A percentile compares a stretch with the other conserved stretches of the same genome.
These are phyloP conservation scores for Arion vulgaris DNA, from an alignment of 1,140 invertebrate genomes.

Conservation along the genomic window DNA sequence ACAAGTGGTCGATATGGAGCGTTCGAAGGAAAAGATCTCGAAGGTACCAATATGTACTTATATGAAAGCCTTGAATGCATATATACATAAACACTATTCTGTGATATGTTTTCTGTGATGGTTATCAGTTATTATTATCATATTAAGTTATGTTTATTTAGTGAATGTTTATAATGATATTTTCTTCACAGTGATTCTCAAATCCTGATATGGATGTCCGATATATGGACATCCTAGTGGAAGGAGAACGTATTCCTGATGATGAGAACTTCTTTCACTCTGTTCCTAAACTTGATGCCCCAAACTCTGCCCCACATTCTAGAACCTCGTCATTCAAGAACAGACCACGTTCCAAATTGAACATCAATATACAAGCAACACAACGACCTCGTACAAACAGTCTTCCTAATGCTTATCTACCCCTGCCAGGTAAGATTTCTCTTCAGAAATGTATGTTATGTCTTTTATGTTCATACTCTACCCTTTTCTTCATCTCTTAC, in stretches of 20 bases:
- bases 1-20: no score
- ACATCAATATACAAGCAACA: constrained; percentile 45
- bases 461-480: no score
- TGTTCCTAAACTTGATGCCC: constrained; percentile 21
- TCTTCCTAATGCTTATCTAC: constrained; percentile 51
- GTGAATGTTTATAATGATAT: no score
- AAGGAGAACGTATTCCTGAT: constrained; percentile 38
- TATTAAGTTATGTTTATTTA: no score
- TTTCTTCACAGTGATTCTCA: background rate
- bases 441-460: no score
- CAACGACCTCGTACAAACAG: constrained; percentile 54
- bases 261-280: constrained; percentile 23
- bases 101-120: no score
- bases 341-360: constrained; percentile 49
- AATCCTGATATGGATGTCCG: constrained; percentile 27
- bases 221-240: constrained; percentile 43
- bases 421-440: constrained; percentile 27
- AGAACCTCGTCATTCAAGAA: constrained; percentile 59
- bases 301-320: constrained; percentile 49
- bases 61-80: no score
- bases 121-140: no score
- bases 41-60: no score
- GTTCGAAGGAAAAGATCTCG: no score
- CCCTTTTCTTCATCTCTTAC: no score
- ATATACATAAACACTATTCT: no score